These are phyloP conservation scores for Chrysina gloriosa DNA, from an alignment of 2,888 invertebrate genomes.

Conservation along the genomic window DNA sequence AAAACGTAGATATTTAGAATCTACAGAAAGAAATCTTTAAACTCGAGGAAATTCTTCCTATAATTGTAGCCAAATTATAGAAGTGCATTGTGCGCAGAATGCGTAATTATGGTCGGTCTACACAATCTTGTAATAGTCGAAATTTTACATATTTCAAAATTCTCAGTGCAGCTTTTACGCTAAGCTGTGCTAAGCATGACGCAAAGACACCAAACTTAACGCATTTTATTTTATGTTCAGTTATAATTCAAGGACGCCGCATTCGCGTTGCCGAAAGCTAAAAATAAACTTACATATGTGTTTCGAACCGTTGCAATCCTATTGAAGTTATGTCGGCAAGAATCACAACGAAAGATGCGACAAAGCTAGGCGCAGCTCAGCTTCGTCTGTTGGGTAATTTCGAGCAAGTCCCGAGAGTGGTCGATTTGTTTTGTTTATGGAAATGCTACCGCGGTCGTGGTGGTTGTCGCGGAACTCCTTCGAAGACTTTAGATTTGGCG, in stretches of 20 bases:
- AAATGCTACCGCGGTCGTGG: constrained; percentile 19
- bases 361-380: neutral
- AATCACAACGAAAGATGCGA: constrained; percentile 3
- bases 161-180: too few relatives aligned
- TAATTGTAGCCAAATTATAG: too few relatives aligned
- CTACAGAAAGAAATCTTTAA: too few relatives aligned
- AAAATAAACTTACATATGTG: constrained; percentile 9
- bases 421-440: constrained; percentile 32
- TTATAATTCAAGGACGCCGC: neutral
- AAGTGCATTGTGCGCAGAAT: too few relatives aligned
- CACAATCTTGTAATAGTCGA: too few relatives aligned
- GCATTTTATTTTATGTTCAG: neutral
- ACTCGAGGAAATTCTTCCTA: too few relatives aligned
- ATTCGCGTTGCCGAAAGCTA: neutral
- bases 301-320: neutral
- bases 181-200: too few relatives aligned
- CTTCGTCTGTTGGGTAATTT: constrained; percentile 20
- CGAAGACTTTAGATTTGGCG: constrained; percentile 14
- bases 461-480: constrained; percentile 16
- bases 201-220: neutral
- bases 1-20: too few relatives aligned
- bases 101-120: too few relatives aligned
- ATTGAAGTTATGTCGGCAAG: constrained; percentile 17
- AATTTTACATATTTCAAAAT: too few relatives aligned
- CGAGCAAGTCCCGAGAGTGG: constrained; percentile 8